These are phyloP conservation scores for Dicyrtomina minuta DNA, from an alignment of 2,888 invertebrate genomes.

Conservation along the genomic window DNA sequence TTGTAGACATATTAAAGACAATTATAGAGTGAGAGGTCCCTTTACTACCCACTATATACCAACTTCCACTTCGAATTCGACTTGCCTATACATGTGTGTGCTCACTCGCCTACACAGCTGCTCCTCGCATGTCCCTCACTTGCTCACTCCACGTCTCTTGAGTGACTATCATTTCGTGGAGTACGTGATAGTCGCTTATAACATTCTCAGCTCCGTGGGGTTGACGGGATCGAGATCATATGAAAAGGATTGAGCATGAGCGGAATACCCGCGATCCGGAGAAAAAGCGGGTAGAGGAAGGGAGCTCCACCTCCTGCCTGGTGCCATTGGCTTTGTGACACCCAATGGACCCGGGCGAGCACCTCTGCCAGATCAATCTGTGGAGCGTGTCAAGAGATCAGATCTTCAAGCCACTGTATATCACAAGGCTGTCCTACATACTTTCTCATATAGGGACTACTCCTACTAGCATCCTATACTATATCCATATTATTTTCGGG, in stretches of 20 bases:
- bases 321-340: conserved; percentile 53
- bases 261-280: conserved; percentile 35
- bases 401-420: conserved; percentile 24
- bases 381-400: conserved; percentile 53
- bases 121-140: too few relatives aligned
- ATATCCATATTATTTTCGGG: too few relatives aligned
- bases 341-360: conserved; percentile 54
- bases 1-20: too few relatives aligned
- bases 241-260: conserved; percentile 22
- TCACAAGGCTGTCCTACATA: background rate
- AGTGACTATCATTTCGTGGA: conserved; percentile 17
- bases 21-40: too few relatives aligned
- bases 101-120: too few relatives aligned
- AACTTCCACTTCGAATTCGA: too few relatives aligned
- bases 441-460: too few relatives aligned
- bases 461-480: too few relatives aligned
- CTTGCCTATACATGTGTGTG: too few relatives aligned
- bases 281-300: conserved; percentile 8
- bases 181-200: conserved; percentile 12
- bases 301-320: conserved; percentile 52
- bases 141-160: background rate
- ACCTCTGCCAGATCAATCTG: conserved; percentile 54
- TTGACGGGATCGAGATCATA: too few relatives aligned
- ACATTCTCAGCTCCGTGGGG: background rate
- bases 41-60: too few relatives aligned